phyloP scores from a whole-genome alignment of 1,140 invertebrate species.

The Zaprionus taronus region DNA sequence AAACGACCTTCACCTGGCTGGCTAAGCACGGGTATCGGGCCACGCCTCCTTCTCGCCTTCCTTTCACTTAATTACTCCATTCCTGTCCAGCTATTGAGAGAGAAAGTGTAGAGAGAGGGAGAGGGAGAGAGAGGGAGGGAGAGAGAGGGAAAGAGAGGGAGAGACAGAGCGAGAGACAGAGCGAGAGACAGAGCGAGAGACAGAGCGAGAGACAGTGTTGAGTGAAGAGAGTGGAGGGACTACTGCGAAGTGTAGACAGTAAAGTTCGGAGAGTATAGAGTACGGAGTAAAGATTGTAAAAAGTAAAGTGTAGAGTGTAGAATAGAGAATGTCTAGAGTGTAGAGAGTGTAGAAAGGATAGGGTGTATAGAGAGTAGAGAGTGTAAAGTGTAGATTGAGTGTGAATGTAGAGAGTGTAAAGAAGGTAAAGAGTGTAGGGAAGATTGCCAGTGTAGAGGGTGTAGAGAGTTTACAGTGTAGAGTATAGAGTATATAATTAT shows the following conservation, averaged over 20 bases:
- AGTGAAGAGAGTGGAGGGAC: background rate
- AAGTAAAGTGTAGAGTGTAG: background rate
- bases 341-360: background rate
- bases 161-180: too few species aligned
- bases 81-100: background rate
- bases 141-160: background rate
- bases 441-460: too few species aligned
- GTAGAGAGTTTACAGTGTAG: too few species aligned
- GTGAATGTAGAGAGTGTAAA: too few species aligned
- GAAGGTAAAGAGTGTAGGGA: too few species aligned
- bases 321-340: background rate
- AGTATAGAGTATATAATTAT: too few species aligned
- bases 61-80: background rate
- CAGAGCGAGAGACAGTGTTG: too few species aligned
- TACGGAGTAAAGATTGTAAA: too few species aligned
- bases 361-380: background rate
- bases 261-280: background rate
- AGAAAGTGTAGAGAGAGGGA: background rate
- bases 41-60: background rate
- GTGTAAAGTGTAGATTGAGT: too few species aligned
- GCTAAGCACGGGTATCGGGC: background rate
- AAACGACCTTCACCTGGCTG: slow-evolving; percentile 47
- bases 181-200: too few species aligned
- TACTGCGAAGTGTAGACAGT: too few species aligned
- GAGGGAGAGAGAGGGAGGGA: too few species aligned